Conservation (phyloP, 2,888 invertebrate species). For the Tigriopus californicus region DNA sequence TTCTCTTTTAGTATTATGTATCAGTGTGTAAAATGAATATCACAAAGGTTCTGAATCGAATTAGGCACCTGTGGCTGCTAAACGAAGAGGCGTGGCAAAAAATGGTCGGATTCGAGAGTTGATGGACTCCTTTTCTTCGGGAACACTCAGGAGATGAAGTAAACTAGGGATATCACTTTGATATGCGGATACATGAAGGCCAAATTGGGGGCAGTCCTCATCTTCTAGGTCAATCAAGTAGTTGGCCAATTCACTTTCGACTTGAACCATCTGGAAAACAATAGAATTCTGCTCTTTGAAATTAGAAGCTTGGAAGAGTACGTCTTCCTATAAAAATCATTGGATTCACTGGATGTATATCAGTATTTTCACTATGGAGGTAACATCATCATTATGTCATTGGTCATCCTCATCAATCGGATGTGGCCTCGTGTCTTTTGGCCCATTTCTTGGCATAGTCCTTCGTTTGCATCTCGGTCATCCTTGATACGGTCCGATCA, state of each 20-base stretch:
- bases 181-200: slow-evolving; percentile 4
- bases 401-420: too few relatives aligned
- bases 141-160: slow-evolving; percentile 5
- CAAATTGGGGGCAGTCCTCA: slow-evolving; percentile 7
- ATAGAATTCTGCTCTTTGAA: too few relatives aligned
- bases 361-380: too few relatives aligned
- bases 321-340: too few relatives aligned
- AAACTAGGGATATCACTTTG: background rate
- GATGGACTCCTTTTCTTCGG: background rate
- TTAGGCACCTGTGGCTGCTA: slow-evolving; percentile 15
- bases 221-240: slow-evolving; percentile 13
- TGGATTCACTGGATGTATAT: too few relatives aligned
- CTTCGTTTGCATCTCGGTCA: slow-evolving; percentile 86
- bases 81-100: slow-evolving; percentile 15
- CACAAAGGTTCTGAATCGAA: too few relatives aligned
- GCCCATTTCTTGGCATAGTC: slow-evolving; percentile 75
- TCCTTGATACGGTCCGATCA: slow-evolving; percentile 75
- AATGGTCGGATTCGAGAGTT: slow-evolving; percentile 10
- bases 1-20: too few relatives aligned
- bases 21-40: too few relatives aligned
- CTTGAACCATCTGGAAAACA: too few relatives aligned
- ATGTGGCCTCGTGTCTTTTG: too few relatives aligned
- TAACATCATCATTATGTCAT: too few relatives aligned
- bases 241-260: background rate
- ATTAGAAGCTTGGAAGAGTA: too few relatives aligned